phyloP scores from a whole-genome alignment of 2,888 invertebrate genomes.

The Laothoe populi region DNA sequence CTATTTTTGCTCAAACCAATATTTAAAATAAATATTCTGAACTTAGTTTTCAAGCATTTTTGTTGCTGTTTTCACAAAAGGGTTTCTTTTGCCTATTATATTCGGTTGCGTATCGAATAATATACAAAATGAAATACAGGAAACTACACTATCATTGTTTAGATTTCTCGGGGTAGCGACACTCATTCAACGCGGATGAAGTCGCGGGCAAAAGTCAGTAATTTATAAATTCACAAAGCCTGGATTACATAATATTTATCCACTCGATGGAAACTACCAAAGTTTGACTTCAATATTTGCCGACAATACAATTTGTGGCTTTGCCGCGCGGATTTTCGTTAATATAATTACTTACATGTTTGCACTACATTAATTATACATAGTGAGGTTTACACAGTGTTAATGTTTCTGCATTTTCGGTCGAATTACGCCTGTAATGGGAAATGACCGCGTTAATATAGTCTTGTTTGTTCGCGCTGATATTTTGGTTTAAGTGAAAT shows the following conservation, averaged over 20 bases:
- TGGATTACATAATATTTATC: background rate
- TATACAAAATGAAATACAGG: no score
- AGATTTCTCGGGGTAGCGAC: no score
- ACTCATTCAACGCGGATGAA: no score
- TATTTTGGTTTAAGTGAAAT: background rate
- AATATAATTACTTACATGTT: background rate
- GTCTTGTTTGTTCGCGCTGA: background rate
- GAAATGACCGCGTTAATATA: conserved; percentile 1
- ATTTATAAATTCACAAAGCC: no score
- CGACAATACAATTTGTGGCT: background rate
- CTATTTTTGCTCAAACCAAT: no score
- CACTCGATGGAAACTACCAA: background rate
- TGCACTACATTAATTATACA: background rate
- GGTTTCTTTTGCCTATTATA: no score
- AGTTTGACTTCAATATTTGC: conserved; percentile 15
- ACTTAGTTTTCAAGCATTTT: no score
- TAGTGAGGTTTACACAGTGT: background rate
- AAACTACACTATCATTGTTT: no score
- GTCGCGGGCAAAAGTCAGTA: no score
- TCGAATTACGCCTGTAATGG: background rate
- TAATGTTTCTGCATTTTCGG: conserved; percentile 5
- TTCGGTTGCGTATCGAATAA: no score
- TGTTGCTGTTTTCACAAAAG: no score
- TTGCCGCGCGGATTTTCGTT: background rate
- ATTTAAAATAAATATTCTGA: no score